phyloP scores from a whole-genome alignment of 2,113 vertebrate genomes.

The Ammodytes marinus region DNA sequence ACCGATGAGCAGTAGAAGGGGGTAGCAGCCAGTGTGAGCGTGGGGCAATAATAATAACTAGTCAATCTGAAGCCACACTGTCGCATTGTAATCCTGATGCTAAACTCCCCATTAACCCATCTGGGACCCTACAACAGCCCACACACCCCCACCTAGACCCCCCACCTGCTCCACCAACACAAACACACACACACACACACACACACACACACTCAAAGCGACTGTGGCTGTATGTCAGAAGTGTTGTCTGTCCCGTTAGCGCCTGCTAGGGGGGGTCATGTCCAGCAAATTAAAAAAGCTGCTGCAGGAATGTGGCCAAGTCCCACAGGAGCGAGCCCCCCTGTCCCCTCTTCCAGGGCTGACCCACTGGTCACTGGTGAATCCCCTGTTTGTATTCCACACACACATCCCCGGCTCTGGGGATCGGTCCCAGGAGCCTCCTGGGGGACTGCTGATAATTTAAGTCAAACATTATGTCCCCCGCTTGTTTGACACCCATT shows the following conservation, averaged over 20 bases:
- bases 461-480: conserved; percentile 83
- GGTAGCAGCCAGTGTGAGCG: conserved; percentile 85
- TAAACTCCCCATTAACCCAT: conserved; percentile 97
- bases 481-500: conserved; percentile 82
- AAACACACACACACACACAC: conserved; percentile 35
- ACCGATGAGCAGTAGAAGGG: conserved; percentile 75
- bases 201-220: conserved; percentile 33
- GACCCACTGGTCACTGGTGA: conserved; percentile 81
- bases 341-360: conserved; percentile 49
- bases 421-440: conserved; percentile 66
- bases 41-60: conserved; percentile 86
- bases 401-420: conserved; percentile 72
- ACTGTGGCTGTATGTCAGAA: conserved; percentile 70
- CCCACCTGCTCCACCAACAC: conserved; percentile 22
- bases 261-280: conserved; percentile 59
- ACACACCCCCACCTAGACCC: conserved; percentile 17
- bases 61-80: conserved; percentile 92
- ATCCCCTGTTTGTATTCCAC: conserved; percentile 80
- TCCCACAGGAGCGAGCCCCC: conserved; percentile 68
- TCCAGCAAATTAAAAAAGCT: conserved; percentile 78
- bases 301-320: conserved; percentile 75
- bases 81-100: conserved; percentile 98
- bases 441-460: conserved; percentile 81
- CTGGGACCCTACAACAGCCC: conserved; percentile 88
- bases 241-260: conserved; percentile 68